Evolutionary conservation across 2,113 vertebrate species (phyloP).

Genomic region (Gadus chalcogrammus): DNA sequence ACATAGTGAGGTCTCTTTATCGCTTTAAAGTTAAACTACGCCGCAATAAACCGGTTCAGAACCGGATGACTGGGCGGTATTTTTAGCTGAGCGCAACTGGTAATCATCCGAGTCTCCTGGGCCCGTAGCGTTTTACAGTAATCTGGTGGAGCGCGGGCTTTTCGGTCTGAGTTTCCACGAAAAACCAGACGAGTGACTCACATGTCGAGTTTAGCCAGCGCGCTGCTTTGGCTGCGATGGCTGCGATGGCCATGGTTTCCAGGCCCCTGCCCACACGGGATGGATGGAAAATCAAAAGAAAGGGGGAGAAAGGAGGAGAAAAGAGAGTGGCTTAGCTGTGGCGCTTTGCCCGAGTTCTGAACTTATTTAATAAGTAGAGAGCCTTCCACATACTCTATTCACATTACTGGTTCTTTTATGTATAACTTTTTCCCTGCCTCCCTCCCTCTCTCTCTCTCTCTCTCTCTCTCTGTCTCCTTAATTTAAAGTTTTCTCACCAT

Average conservation of each 20-base stretch:
- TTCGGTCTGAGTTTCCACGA: slow-evolving; percentile 46
- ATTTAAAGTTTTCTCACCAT: not conserved
- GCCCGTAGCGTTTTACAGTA: no score
- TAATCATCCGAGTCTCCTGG: no score
- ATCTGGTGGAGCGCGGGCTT: slow-evolving; percentile 6
- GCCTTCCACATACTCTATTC: not conserved
- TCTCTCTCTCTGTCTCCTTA: not conserved
- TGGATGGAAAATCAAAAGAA: slow-evolving; percentile 34
- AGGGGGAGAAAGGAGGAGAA: slow-evolving; percentile 20
- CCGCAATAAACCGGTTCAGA: no score
- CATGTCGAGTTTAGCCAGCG: slow-evolving; percentile 32
- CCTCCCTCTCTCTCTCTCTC: no score
- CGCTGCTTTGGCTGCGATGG: slow-evolving; percentile 32
- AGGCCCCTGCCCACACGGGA: slow-evolving; percentile 7
- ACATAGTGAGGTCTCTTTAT: no score
- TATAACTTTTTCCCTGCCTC: slow-evolving; percentile 6
- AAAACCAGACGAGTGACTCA: slow-evolving; percentile 66
- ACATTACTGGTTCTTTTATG: not conserved
- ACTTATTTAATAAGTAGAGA: not conserved
- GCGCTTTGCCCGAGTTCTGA: slow-evolving; percentile 35
- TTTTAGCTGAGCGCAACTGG: no score
- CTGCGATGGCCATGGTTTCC: slow-evolving; percentile 25
- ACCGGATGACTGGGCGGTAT: no score
- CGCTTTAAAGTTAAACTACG: no score
- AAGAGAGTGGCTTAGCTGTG: slow-evolving; percentile 31